Evolutionary conservation across 2,113 vertebrate species (phyloP), one percentile per base, ranked within the genome.

Genomic region (Mastomys coucha): DNA sequence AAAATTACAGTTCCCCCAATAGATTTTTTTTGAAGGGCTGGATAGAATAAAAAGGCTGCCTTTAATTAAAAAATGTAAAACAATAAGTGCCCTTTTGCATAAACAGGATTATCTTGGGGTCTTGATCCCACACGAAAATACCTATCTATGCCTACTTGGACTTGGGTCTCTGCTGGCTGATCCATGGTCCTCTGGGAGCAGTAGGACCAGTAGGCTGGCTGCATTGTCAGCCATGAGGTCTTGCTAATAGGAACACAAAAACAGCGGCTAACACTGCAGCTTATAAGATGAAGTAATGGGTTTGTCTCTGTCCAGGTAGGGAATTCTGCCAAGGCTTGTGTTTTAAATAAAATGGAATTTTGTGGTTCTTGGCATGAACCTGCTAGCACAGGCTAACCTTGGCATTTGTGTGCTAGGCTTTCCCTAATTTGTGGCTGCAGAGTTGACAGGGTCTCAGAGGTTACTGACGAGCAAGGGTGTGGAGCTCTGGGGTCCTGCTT

Each of bases 41-140:
- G 26, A 65, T 96, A 65, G 82, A 85, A 84, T 96, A 63, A 76
- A 60, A 67, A 98, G 97, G 86, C 96, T 98, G 97, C 95, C 98
- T 98, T 98, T 97, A 98, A 98, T 99, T 98, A 98, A 97, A 98
- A 72, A 98, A 97, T 97, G 78, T 96, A 98, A 98, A 98, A 77
- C 96, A 89, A 20, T 28, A 84, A 76, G 63, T 0, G 39, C 26
- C 67, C 69, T n/a, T n/a, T 67, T n/a, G 33, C 22, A 51, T 28
- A 80, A 67, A 95, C 94, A 89, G 77, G 78, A 63, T 45, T 53
- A 77, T 80, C 81, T 95, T n/a, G 49, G 77, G 88, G 80, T 80
- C 60, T 90, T 17, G 53, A 53, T 91, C 95, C 73, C 24, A 11
- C 7, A 36, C 84, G n/a, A 56, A 84, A 36, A 94, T 16, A 67